phyloP scores from a whole-genome alignment of 2,888 invertebrate genomes.

The Protonemura montana region DNA sequence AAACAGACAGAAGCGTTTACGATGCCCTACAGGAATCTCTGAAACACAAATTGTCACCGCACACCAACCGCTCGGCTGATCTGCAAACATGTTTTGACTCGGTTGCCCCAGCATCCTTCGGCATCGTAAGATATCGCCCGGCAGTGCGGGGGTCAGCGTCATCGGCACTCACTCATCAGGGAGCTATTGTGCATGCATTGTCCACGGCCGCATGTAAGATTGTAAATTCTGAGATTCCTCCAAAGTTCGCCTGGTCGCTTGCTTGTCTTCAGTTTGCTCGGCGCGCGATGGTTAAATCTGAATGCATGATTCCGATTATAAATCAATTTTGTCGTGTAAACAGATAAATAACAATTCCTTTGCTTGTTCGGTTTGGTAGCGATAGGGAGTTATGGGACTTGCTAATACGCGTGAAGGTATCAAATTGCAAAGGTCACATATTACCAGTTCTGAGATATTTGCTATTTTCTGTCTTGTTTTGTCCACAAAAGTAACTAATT shows the following conservation, averaged over 20 bases:
- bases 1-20: too few species aligned
- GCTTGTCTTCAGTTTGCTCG: neutral
- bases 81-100: constrained; percentile 4
- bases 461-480: too few species aligned
- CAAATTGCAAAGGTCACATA: neutral
- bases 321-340: neutral
- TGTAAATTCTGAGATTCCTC: neutral
- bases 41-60: too few species aligned
- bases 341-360: neutral
- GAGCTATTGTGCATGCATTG: neutral
- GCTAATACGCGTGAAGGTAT: neutral
- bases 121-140: neutral
- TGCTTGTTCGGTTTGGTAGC: neutral
- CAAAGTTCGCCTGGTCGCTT: neutral
- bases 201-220: neutral
- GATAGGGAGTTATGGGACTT: too few species aligned
- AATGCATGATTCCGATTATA: neutral
- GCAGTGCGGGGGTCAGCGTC: neutral
- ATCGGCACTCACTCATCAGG: neutral
- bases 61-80: neutral
- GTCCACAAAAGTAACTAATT: too few species aligned
- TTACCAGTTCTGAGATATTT: too few species aligned
- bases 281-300: neutral
- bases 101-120: neutral
- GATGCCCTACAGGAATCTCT: too few species aligned